phyloP scores from a whole-genome alignment of 2,888 invertebrate species.

The Tipula lateralis region DNA sequence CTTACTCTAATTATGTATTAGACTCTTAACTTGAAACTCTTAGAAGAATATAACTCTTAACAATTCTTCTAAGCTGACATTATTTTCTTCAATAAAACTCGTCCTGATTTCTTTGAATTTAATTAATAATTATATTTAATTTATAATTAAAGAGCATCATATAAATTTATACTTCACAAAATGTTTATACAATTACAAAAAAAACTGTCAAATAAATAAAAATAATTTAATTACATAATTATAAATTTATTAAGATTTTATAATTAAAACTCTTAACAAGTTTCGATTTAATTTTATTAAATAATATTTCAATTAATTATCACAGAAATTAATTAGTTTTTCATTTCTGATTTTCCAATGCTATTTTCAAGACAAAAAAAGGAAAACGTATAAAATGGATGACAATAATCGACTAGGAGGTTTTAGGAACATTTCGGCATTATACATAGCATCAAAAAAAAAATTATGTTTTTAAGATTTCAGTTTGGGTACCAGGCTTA shows the following conservation, averaged over 20 bases:
- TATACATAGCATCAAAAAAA: not conserved
- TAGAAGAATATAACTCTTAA: too few species aligned
- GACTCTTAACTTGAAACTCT: too few species aligned
- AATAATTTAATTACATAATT: not conserved
- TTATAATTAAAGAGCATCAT: not conserved
- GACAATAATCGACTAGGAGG: not conserved
- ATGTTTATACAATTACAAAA: not conserved
- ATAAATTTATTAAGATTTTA: not conserved
- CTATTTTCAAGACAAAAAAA: not conserved
- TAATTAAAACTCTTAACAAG: not conserved
- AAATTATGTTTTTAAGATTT: not conserved
- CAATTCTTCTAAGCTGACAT: too few species aligned
- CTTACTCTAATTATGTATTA: too few species aligned
- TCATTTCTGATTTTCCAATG: not conserved
- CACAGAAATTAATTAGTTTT: conserved; percentile 8
- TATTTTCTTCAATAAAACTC: not conserved
- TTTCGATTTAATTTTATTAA: not conserved
- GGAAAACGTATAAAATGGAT: not conserved
- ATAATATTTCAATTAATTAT: conserved; percentile 1
- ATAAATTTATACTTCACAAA: not conserved
- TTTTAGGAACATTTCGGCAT: not conserved
- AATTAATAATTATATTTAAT: not conserved
- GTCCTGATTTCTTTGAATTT: not conserved
- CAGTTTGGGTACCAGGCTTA: not conserved
- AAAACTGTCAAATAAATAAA: not conserved